Evolutionary conservation across 2,113 vertebrate species (phyloP).

Genomic region (Engystomops pustulosus): DNA sequence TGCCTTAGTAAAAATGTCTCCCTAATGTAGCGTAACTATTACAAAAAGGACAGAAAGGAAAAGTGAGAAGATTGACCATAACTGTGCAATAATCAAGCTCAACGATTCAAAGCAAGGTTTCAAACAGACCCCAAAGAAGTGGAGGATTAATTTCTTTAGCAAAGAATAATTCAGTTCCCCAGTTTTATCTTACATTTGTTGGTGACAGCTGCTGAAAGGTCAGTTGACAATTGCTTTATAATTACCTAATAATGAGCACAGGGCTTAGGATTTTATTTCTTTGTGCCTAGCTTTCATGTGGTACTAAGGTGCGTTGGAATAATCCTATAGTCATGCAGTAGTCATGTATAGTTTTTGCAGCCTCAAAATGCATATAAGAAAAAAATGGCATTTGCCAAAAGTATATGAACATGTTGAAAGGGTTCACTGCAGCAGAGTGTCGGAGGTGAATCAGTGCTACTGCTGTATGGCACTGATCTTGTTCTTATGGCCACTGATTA

Average conservation of each 20-base stretch:
- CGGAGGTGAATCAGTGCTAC: no score
- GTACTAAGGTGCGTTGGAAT: background rate
- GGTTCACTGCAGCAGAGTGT: no score
- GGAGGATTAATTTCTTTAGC: constrained; percentile 64
- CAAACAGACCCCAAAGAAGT: constrained; percentile 57
- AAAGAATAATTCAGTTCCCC: constrained; percentile 67
- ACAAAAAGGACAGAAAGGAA: constrained; percentile 56
- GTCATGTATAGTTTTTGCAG: no score
- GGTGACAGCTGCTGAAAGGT: constrained; percentile 76
- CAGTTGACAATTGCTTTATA: constrained; percentile 68
- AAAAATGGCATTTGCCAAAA: no score
- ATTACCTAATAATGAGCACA: constrained; percentile 64
- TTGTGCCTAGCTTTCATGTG: background rate
- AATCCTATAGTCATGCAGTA: background rate
- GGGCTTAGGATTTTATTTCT: constrained; percentile 35
- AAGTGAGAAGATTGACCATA: constrained; percentile 66
- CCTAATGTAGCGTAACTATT: constrained; percentile 65
- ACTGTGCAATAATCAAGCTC: constrained; percentile 48
- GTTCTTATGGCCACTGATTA: no score
- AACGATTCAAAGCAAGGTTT: constrained; percentile 59
- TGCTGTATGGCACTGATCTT: no score
- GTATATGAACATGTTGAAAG: no score
- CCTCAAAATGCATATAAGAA: no score
- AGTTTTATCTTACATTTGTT: constrained; percentile 70
- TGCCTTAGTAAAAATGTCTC: constrained; percentile 65